A percentile compares a stretch with the other conserved stretches of the same genome.
Conservation (phyloP, 2,797 vertebrate genomes). For the Sebastes flavidus region DNA sequence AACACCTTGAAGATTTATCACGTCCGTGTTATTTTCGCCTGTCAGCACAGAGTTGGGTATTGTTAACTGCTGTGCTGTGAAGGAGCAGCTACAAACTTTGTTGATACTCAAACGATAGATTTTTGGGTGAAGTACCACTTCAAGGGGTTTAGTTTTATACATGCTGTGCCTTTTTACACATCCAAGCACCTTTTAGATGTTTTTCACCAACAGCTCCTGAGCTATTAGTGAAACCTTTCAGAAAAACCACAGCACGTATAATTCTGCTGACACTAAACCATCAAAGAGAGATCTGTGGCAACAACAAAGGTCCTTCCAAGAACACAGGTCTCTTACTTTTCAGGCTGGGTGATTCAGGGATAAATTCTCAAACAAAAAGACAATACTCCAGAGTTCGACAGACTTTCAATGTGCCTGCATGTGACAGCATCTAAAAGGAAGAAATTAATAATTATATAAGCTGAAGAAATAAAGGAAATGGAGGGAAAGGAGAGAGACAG, state of each 20-base stretch:
- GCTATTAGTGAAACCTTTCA: conserved; percentile 19
- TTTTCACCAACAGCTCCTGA: conserved; percentile 10
- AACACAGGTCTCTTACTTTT: conserved; percentile 9
- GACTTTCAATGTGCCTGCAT: background rate
- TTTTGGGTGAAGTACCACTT: conserved; percentile 15
- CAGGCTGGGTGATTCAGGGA: conserved; percentile 13
- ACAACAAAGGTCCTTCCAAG: conserved; percentile 1
- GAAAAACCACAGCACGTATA: conserved; percentile 7
- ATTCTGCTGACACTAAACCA: conserved; percentile 24
- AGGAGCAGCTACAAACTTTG: conserved; percentile 20
- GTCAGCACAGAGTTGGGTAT: conserved; percentile 18
- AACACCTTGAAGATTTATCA: background rate
- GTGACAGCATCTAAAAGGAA: background rate
- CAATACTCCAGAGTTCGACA: background rate
- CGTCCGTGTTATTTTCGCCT: background rate
- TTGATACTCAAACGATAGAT: conserved; percentile 1
- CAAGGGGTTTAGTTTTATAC: conserved; percentile 26
- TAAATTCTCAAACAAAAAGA: conserved; percentile 13
- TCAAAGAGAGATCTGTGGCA: conserved; percentile 4
- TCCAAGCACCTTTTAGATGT: conserved; percentile 22
- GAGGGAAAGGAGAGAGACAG: background rate
- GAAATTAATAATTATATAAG: conserved; percentile 10
- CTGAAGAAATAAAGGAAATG: background rate
- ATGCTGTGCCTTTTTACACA: conserved; percentile 25
- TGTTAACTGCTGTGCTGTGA: conserved; percentile 28